These are phyloP conservation scores for Thera obeliscata DNA, from an alignment of 2,888 invertebrate species.

Conservation along the genomic window DNA sequence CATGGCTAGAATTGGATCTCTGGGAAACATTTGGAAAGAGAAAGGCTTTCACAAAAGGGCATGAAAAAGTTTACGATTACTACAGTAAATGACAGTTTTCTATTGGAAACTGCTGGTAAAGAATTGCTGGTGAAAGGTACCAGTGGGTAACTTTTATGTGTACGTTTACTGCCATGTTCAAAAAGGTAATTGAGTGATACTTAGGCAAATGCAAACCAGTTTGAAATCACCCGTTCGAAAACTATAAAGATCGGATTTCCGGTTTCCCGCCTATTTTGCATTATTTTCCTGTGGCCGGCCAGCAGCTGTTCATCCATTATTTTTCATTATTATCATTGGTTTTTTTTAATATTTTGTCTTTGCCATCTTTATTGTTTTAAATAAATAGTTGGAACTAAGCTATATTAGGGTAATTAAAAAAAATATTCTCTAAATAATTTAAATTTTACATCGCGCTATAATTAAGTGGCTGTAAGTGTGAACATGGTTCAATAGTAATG, in stretches of 20 bases:
- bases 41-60: slow-evolving; percentile 17
- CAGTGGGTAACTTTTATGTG: slow-evolving; percentile 9
- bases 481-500: no score
- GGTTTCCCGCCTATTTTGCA: no score
- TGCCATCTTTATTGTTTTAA: no score
- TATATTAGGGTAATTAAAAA: no score
- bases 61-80: slow-evolving; percentile 17
- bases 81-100: slow-evolving; percentile 20
- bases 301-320: no score
- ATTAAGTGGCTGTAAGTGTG: no score
- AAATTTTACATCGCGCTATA: no score
- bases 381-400: no score
- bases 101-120: slow-evolving; percentile 19
- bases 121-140: slow-evolving; percentile 15
- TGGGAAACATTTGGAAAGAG: slow-evolving; percentile 1
- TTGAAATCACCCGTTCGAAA: background rate
- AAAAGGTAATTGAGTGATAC: background rate
- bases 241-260: background rate
- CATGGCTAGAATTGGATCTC: background rate
- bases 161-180: slow-evolving; percentile 5
- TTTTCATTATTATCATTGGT: no score
- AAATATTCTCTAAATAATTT: no score
- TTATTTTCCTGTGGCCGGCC: no score
- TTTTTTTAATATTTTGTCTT: no score
- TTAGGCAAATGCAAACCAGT: slow-evolving; percentile 6